Evolutionary conservation across 2,888 invertebrate species (phyloP), one percentile per base, ranked within the genome.

Genomic region (Leptinotarsa rubiginosa): DNA sequence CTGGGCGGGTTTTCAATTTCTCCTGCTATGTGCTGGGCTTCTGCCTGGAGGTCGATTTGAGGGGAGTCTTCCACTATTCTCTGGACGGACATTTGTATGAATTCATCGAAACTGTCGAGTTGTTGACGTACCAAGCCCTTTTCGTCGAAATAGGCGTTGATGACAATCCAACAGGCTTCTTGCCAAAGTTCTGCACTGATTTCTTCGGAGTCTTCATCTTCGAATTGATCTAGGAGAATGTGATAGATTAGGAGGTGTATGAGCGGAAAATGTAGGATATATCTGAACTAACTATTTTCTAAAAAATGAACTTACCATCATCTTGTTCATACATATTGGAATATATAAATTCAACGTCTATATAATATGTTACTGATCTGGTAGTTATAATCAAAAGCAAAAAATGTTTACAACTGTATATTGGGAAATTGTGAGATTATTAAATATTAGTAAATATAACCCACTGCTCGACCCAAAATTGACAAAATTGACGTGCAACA

Each of bases 131-230:
- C 99, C 79, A 99, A 91, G 87, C 99, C 99, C 89, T 99, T 99
- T 87, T 99, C 99, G 87, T 99, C 99, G 86, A 99, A 99, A 88
- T 99, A 99, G 0, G 99, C 97, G 87, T 98, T 98, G 86, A 99
- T 99, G 76, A 99, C 99, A 85, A 99, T 98, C 99, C 99, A 99
- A 85, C 99, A 99, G 64, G 99, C 99, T 90, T 99, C 99, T 88
- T 99, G 99, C 99, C 99, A 99, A 79, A 99, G 90, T 87, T 99
- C 99, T 7, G 97, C 95, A 49, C 97, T 97, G 84, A 99, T 98
- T 89, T 99, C 99, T 87, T 97, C 98, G 15, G 93, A 93, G 86
- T 96, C 96, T 84, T 96, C 95, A 85, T 96, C 96, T 80, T 96
- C 96, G 87, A 92, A 94, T 82, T 87, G 87, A 77, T 88, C 88